These are phyloP conservation scores for Chitala chitala DNA, from an alignment of 2,113 vertebrate species.

Conservation along the genomic window DNA sequence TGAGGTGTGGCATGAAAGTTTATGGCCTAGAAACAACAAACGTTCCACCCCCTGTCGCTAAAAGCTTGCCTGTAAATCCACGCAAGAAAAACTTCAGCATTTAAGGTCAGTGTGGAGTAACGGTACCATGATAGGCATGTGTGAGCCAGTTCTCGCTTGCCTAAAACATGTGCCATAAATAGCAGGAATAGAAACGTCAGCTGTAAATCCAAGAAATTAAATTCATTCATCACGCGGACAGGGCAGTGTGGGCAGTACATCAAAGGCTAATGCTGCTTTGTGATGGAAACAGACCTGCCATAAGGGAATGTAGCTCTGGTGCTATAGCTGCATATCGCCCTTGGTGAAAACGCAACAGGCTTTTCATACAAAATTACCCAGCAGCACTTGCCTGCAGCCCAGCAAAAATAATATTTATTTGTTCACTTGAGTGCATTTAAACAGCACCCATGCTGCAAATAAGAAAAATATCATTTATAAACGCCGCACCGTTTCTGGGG, in stretches of 20 bases:
- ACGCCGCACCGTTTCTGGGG: not conserved
- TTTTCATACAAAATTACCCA: too few relatives aligned
- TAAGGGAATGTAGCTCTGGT: not conserved
- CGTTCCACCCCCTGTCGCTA: too few relatives aligned
- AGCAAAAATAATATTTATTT: not conserved
- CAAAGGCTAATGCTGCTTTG: slow-evolving; percentile 1
- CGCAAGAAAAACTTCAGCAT: not conserved
- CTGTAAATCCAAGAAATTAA: slow-evolving; percentile 15
- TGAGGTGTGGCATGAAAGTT: too few relatives aligned
- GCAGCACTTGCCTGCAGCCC: too few relatives aligned
- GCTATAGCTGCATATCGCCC: not conserved
- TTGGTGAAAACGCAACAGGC: not conserved
- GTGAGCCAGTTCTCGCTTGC: not conserved
- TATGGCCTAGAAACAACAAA: too few relatives aligned
- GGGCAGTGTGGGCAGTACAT: not conserved
- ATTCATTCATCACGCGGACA: slow-evolving; percentile 18
- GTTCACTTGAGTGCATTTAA: not conserved
- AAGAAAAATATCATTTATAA: not conserved
- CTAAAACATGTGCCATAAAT: slow-evolving; percentile 1
- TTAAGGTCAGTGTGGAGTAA: not conserved
- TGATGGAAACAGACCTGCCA: not conserved
- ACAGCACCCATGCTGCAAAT: not conserved
- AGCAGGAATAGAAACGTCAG: slow-evolving; percentile 11
- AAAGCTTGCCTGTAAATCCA: not conserved
- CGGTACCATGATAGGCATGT: not conserved